Conservation (phyloP, 2,888 invertebrate species). For the Meteorus colon region DNA sequence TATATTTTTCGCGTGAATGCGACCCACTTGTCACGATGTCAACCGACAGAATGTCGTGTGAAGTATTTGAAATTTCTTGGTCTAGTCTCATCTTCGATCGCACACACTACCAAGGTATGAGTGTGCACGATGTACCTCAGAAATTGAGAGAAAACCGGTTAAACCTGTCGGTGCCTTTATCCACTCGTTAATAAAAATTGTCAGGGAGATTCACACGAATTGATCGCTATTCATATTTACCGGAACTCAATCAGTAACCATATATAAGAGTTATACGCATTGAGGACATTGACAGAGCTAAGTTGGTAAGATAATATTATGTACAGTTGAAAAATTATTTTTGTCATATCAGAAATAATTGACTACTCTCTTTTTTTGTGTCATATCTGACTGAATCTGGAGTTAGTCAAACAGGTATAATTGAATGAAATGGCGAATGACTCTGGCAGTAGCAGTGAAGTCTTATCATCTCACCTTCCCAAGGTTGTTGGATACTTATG, state of each 20-base stretch:
- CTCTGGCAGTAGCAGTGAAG: too few species aligned
- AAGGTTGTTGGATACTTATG: too few species aligned
- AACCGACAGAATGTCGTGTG: conserved; percentile 32
- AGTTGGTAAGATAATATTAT: neutral
- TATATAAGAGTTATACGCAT: conserved; percentile 8
- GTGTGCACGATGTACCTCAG: conserved; percentile 16
- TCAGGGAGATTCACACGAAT: conserved; percentile 39
- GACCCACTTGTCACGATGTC: conserved; percentile 43
- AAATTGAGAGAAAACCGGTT: conserved; percentile 45
- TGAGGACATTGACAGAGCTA: neutral
- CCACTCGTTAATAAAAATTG: conserved; percentile 37
- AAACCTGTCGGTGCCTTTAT: conserved; percentile 36
- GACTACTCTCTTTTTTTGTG: too few species aligned
- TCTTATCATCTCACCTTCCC: too few species aligned
- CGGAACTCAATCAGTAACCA: conserved; percentile 24
- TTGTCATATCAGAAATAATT: too few species aligned
- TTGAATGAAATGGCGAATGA: too few species aligned
- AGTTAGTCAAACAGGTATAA: too few species aligned
- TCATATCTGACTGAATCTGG: too few species aligned
- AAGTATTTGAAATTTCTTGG: conserved; percentile 41
- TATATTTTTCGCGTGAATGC: conserved; percentile 23
- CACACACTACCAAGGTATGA: neutral
- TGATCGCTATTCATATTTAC: conserved; percentile 33
- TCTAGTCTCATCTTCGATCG: conserved; percentile 32
- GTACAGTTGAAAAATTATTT: neutral